phyloP scores from a whole-genome alignment of 2,888 invertebrate genomes.

The Eupithecia pulchellata region DNA sequence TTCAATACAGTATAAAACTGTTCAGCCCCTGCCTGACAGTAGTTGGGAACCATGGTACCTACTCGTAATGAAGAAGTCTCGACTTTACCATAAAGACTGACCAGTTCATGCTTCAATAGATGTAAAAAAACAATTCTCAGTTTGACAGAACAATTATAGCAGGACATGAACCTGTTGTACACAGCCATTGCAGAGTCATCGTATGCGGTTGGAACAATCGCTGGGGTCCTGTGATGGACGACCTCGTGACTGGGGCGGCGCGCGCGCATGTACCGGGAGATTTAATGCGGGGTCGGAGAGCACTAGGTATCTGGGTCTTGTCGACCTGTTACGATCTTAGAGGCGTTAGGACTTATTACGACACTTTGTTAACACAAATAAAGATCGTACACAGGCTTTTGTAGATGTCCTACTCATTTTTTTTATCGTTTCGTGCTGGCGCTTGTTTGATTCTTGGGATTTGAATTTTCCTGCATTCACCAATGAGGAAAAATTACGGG shows the following conservation, averaged over 20 bases:
- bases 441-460: too few relatives aligned
- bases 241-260: slow-evolving; percentile 57
- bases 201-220: slow-evolving; percentile 40
- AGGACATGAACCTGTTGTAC: slow-evolving; percentile 28
- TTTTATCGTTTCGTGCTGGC: too few relatives aligned
- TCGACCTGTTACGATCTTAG: slow-evolving; percentile 15
- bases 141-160: slow-evolving; percentile 41
- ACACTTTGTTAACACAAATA: slow-evolving; percentile 4
- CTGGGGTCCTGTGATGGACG: slow-evolving; percentile 64
- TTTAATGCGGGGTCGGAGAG: slow-evolving; percentile 46
- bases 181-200: slow-evolving; percentile 35
- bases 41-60: slow-evolving; percentile 18
- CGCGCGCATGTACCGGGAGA: slow-evolving; percentile 44
- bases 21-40: slow-evolving; percentile 12
- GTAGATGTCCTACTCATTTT: not conserved
- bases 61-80: slow-evolving; percentile 33
- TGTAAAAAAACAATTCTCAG: slow-evolving; percentile 22
- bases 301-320: slow-evolving; percentile 45
- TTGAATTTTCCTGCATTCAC: too few relatives aligned
- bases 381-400: not conserved
- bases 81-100: slow-evolving; percentile 29
- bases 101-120: slow-evolving; percentile 17
- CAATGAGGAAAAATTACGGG: too few relatives aligned
- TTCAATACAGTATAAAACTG: slow-evolving; percentile 23
- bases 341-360: slow-evolving; percentile 14